These are phyloP conservation scores for Xenus cinereus DNA, from an alignment of 2,113 vertebrate species.

Conservation along the genomic window DNA sequence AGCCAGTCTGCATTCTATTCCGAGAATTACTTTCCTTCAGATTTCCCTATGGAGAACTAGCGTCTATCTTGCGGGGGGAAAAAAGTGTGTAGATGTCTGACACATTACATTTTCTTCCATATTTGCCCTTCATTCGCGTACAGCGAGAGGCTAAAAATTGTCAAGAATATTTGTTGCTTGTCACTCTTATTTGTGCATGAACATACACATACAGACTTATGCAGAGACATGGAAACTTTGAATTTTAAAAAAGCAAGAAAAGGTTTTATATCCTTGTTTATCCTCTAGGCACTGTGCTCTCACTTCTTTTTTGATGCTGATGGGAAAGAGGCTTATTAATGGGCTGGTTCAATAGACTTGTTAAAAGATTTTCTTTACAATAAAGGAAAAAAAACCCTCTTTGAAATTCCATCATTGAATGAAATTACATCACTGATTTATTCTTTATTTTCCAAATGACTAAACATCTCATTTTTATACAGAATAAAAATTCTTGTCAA, in stretches of 20 bases:
- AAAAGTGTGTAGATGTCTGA: background rate
- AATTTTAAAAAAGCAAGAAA: conserved; percentile 51
- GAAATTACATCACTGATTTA: conserved; percentile 62
- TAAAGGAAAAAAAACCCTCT: background rate
- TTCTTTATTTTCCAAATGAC: conserved; percentile 73
- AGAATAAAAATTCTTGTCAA: conserved; percentile 73
- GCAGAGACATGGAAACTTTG: background rate
- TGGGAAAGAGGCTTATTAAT: conserved; percentile 48
- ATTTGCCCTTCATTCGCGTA: conserved; percentile 1
- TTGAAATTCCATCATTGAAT: conserved; percentile 50
- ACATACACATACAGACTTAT: background rate
- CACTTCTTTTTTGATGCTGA: conserved; percentile 36
- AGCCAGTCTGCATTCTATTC: background rate
- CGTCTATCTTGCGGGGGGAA: background rate
- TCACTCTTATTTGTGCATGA: conserved; percentile 3
- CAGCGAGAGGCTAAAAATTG: conserved; percentile 15
- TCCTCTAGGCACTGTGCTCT: conserved; percentile 26
- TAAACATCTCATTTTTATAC: conserved; percentile 68
- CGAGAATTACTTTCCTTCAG: background rate
- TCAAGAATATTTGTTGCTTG: conserved; percentile 47
- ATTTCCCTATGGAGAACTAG: background rate
- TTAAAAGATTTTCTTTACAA: conserved; percentile 58
- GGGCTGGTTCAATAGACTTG: conserved; percentile 17
- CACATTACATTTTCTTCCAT: conserved; percentile 5
- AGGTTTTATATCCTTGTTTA: conserved; percentile 44